A percentile compares a stretch with the other conserved stretches of the same genome.
phyloP scores from a whole-genome alignment of 1,140 invertebrate genomes.

The Brachionus paranguensis region DNA sequence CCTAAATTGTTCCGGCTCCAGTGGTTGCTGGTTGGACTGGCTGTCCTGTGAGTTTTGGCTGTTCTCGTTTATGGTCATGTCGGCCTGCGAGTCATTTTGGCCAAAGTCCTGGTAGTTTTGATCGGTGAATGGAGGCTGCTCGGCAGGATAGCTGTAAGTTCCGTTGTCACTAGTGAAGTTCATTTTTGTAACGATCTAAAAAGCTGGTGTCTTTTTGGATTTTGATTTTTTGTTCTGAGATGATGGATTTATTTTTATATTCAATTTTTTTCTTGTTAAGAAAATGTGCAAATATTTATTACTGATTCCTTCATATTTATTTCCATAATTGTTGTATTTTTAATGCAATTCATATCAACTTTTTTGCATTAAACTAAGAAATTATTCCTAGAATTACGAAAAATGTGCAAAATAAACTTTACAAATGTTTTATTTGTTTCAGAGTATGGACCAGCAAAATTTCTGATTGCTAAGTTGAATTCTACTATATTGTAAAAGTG shows the following conservation, averaged over 20 bases:
- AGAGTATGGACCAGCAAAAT: too few species aligned
- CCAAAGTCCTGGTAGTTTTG: not conserved
- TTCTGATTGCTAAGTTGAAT: too few species aligned
- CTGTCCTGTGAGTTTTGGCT: not conserved
- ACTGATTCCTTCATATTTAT: not conserved
- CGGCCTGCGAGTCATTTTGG: not conserved
- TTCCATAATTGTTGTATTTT: not conserved
- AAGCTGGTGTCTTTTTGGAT: not conserved
- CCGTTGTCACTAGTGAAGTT: not conserved
- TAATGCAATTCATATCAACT: not conserved
- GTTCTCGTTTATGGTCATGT: not conserved
- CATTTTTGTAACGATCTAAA: not conserved
- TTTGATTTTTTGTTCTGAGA: not conserved
- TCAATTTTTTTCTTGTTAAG: not conserved
- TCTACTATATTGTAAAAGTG: too few species aligned
- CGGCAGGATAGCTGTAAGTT: not conserved
- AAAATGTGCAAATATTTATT: conserved; percentile 1
- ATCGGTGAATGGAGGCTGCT: not conserved
- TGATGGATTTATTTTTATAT: not conserved
- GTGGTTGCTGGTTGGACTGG: not conserved
- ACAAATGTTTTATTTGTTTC: too few species aligned
- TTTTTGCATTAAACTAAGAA: too few species aligned
- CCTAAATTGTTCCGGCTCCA: conserved; percentile 21
- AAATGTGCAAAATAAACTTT: too few species aligned
- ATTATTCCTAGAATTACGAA: too few species aligned